Evolutionary conservation across 2,797 vertebrate genomes (phyloP).

Genomic region (Natrix natrix): DNA sequence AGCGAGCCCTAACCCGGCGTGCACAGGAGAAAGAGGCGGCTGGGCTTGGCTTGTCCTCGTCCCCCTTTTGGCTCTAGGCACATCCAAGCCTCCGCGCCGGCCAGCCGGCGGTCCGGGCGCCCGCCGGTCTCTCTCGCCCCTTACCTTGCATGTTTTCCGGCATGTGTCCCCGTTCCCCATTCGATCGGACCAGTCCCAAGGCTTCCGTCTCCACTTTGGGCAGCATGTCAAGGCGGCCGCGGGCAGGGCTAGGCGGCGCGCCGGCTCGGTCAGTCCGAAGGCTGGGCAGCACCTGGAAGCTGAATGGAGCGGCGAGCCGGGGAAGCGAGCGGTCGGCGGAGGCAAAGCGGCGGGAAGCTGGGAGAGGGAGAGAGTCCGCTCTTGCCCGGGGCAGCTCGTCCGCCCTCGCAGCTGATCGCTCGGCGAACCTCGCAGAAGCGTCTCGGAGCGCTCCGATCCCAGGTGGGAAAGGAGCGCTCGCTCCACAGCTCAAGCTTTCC

Average conservation of each 20-base stretch:
- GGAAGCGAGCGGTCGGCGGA: background rate
- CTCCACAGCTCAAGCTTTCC: background rate
- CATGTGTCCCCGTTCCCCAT: slow-evolving; percentile 95
- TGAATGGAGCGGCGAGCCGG: slow-evolving; percentile 64
- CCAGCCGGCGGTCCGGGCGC: background rate
- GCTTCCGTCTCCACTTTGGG: slow-evolving; percentile 97
- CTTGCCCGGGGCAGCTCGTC: background rate
- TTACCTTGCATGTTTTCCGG: slow-evolving; percentile 98
- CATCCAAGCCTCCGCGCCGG: background rate
- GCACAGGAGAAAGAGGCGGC: background rate
- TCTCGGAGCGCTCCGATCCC: slow-evolving; percentile 27
- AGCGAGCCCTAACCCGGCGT: background rate
- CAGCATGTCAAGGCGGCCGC: slow-evolving; percentile 91
- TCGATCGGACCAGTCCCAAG: slow-evolving; percentile 90
- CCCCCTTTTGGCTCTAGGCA: background rate
- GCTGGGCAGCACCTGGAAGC: slow-evolving; percentile 82
- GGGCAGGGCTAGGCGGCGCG: slow-evolving; percentile 71
- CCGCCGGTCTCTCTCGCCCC: slow-evolving; percentile 30
- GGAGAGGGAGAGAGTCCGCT: background rate
- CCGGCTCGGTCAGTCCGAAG: slow-evolving; percentile 59
- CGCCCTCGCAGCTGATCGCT: slow-evolving; percentile 30
- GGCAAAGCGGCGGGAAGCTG: slow-evolving; percentile 45
- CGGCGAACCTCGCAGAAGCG: background rate
- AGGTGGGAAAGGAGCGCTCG: slow-evolving; percentile 14
- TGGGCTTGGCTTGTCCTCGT: background rate